Base-by-base conservation (phyloP, 2,113 vertebrate genomes). In the Campylomormyrus numenius region DNA sequence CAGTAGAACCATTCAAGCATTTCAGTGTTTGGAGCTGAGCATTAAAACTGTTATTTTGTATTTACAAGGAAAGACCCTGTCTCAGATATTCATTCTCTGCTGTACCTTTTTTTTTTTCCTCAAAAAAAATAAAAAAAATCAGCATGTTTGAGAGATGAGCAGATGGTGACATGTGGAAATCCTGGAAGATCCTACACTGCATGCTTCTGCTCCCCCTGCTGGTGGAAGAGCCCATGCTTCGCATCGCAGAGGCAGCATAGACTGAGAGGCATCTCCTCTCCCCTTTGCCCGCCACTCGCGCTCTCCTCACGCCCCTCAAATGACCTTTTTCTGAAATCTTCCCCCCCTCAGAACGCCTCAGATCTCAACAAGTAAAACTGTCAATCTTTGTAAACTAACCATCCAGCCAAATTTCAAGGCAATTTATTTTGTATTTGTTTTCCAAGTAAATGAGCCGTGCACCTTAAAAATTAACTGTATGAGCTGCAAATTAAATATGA, bases 391-490 rank as follows among this genome's bases (percentile, higher is more conserved):
- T 13, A 84, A 53, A 89, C 80, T 56, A 89, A 52, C 77, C 74
- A 89, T 84, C 17, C 21, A 83, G 77, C 50, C 70, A 84, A 87
- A 87, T 84, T 89, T 89, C 21, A 7, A 89, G 35, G 88, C 58
- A 48, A 85, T 62, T 84, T 89, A 85, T 85, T 62, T 89, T 27
- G 24, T 45, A 83, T 52, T 89, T 84, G 85, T 87, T 88, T 88
- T 88, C 58, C 58, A 50, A 66, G 53, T 62, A 88, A 77, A 89
- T 89, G 62, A 50, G 48, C 77, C 80, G 42, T 58, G 49, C 89
- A 84, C 39, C 74, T 56, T 56, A 19, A 56, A 11, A 89, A 89
- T 89, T 56, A 83, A 56, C 77, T 35, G 52, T 89, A 84, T 42
- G 74, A 45, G 50, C 19, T 80, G 70, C 80, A 89, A 89, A 89